These are phyloP conservation scores for Pteromalus puparum DNA, from an alignment of 1,140 invertebrate genomes.

Conservation along the genomic window DNA sequence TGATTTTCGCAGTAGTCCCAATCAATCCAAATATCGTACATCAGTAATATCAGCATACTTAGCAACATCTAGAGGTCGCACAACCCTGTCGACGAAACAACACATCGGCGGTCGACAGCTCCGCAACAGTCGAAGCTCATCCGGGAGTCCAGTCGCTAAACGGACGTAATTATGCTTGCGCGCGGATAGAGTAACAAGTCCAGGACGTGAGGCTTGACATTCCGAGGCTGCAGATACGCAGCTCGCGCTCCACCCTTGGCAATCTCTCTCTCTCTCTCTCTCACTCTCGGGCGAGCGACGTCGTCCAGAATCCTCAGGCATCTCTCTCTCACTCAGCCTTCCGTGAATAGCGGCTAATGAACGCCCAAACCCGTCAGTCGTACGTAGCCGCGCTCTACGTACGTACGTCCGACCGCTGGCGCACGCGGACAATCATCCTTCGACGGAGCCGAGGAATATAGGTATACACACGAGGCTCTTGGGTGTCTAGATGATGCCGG, in stretches of 20 bases:
- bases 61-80: not conserved
- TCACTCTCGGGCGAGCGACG: constrained; percentile 2
- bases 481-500: not conserved
- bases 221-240: not conserved
- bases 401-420: not conserved
- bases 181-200: constrained; percentile 33
- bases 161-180: constrained; percentile 25
- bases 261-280: not conserved
- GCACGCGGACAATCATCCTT: constrained; percentile 49
- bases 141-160: not conserved
- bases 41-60: too few species aligned
- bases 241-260: not conserved
- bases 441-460: constrained; percentile 17
- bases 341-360: constrained; percentile 53
- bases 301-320: constrained; percentile 21
- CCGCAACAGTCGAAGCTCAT: not conserved
- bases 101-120: not conserved
- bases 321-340: not conserved
- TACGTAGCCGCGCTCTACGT: not conserved
- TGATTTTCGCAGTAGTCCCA: too few species aligned
- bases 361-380: constrained; percentile 34
- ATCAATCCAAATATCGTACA: too few species aligned
- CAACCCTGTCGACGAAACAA: not conserved
- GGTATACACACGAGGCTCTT: not conserved
- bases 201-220: not conserved